A percentile compares a stretch with the other conserved stretches of the same genome.
These are phyloP conservation scores for Gobiocypris rarus DNA, from an alignment of 2,113 vertebrate species.

Conservation along the genomic window DNA sequence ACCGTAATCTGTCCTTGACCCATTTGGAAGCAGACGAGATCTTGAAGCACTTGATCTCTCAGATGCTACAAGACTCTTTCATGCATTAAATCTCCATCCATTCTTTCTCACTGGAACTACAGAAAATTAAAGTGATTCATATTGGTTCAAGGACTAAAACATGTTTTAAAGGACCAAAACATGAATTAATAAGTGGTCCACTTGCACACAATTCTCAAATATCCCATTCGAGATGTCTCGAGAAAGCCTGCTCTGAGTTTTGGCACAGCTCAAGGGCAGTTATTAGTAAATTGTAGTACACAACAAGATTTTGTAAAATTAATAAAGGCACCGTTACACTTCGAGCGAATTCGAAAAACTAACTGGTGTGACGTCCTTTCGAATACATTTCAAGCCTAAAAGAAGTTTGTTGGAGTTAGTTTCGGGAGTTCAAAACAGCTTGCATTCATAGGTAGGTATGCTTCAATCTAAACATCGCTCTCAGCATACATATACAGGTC, in stretches of 20 bases:
- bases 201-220: background rate
- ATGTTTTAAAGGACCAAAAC: background rate
- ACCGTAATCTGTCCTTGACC: conserved; percentile 48
- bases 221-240: background rate
- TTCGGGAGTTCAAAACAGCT: too few species aligned
- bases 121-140: background rate
- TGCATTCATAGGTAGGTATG: too few species aligned
- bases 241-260: too few species aligned
- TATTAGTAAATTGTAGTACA: background rate
- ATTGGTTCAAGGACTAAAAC: background rate
- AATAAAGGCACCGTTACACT: background rate
- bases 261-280: background rate
- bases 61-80: conserved; percentile 4
- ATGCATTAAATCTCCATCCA: background rate
- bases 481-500: too few species aligned
- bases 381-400: too few species aligned
- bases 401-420: too few species aligned
- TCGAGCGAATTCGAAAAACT: too few species aligned
- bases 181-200: background rate
- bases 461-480: too few species aligned
- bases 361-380: too few species aligned
- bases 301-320: background rate
- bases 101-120: background rate
- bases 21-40: background rate
- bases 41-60: background rate